phyloP scores from a whole-genome alignment of 1,140 invertebrate genomes.

The Lucilia sericata region DNA sequence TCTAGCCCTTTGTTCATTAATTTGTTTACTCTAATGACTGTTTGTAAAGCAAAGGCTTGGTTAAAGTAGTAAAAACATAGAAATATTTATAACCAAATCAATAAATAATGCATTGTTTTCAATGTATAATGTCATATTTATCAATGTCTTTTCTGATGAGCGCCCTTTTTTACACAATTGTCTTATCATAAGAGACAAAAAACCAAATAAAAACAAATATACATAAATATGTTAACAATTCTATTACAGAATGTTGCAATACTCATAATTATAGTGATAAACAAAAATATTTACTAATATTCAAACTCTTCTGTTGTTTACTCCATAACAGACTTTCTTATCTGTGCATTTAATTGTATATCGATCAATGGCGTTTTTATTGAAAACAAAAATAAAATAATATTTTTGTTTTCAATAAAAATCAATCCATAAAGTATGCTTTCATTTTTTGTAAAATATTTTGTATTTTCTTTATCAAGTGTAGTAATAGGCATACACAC shows the following conservation, averaged over 20 bases:
- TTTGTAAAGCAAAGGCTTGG: no score
- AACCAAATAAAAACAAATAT: background rate
- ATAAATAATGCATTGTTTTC: no score
- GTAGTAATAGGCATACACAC: background rate
- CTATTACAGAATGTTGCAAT: background rate
- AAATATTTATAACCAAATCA: no score
- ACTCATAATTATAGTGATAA: background rate
- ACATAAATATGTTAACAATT: background rate
- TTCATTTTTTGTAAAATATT: background rate
- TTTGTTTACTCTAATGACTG: no score
- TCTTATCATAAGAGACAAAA: background rate
- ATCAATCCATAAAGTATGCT: slow-evolving; percentile 5
- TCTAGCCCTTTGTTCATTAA: no score
- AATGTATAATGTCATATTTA: no score
- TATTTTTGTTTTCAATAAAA: background rate
- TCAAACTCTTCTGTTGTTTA: background rate
- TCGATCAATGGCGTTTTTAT: background rate
- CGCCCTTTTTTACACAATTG: background rate
- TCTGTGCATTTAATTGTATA: background rate
- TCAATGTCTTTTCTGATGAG: no score
- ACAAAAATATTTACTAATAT: background rate
- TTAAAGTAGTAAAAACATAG: no score
- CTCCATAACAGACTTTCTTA: background rate
- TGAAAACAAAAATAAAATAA: no score
- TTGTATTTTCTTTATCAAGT: background rate